Conservation (phyloP, 2,797 vertebrate species). For the Cygnus olor region DNA sequence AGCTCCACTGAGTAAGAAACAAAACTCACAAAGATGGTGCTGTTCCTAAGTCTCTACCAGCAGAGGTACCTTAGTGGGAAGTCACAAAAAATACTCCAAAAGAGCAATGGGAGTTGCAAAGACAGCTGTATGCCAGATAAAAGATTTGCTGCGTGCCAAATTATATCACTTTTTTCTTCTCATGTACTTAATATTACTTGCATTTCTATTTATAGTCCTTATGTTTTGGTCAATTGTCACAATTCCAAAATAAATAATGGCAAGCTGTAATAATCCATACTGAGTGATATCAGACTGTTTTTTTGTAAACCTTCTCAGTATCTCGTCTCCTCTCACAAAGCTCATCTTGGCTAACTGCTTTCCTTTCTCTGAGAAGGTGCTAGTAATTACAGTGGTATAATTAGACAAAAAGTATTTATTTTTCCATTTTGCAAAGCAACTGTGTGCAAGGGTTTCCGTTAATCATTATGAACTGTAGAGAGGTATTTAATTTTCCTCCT, state of each 20-base stretch:
- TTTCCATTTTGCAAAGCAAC: background rate
- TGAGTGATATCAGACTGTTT: background rate
- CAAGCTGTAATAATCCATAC: background rate
- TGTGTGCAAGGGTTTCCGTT: background rate
- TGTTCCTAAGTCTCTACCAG: background rate
- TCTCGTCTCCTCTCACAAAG: background rate
- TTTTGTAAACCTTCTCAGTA: background rate
- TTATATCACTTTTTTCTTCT: background rate
- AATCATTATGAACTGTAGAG: background rate
- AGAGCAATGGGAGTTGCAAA: background rate
- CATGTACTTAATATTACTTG: background rate
- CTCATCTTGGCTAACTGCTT: background rate
- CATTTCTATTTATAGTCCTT: constrained; percentile 40
- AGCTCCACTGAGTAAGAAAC: background rate
- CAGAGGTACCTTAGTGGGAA: background rate
- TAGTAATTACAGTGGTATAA: background rate
- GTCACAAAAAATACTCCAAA: constrained; percentile 1
- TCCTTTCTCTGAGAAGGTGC: background rate
- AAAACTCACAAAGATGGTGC: background rate
- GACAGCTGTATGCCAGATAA: background rate
- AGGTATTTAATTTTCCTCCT: background rate
- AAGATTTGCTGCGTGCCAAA: background rate
- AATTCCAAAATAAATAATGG: constrained; percentile 35
- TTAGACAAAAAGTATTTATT: background rate
- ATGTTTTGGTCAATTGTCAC: background rate